These are phyloP conservation scores for Parnassius mnemosyne DNA, from an alignment of 2,888 invertebrate genomes.

Conservation along the genomic window DNA sequence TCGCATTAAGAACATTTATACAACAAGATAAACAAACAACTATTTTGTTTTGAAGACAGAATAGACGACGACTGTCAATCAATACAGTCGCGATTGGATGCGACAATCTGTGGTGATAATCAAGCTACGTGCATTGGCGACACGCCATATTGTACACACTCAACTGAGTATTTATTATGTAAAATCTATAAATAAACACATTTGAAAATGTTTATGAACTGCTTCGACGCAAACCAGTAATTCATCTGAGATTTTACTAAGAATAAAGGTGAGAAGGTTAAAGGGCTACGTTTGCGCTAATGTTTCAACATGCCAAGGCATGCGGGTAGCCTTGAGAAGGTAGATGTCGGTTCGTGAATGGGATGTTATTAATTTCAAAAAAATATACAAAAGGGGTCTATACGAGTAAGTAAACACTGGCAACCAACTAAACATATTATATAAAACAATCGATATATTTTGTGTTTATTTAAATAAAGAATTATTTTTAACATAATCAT, in stretches of 20 bases:
- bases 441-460: too few species aligned
- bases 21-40: neutral
- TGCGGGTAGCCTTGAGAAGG: conserved; percentile 19
- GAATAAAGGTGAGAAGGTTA: conserved; percentile 12
- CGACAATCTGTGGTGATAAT: conserved; percentile 14
- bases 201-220: neutral
- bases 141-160: neutral
- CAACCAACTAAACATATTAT: too few species aligned
- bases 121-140: conserved; percentile 9
- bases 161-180: neutral
- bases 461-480: too few species aligned
- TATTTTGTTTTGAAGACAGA: conserved; percentile 9
- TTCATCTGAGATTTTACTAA: neutral
- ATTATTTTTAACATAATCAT: too few species aligned
- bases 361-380: too few species aligned
- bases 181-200: neutral
- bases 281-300: conserved; percentile 11
- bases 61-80: conserved; percentile 10
- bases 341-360: neutral
- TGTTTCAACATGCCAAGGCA: conserved; percentile 10
- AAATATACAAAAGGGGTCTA: too few species aligned
- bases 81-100: neutral
- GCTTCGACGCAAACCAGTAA: neutral
- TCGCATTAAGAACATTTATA: conserved; percentile 3
- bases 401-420: too few species aligned